These are phyloP conservation scores for Neotoma lepida DNA, from an alignment of 2,113 vertebrate species.

Conservation along the genomic window DNA sequence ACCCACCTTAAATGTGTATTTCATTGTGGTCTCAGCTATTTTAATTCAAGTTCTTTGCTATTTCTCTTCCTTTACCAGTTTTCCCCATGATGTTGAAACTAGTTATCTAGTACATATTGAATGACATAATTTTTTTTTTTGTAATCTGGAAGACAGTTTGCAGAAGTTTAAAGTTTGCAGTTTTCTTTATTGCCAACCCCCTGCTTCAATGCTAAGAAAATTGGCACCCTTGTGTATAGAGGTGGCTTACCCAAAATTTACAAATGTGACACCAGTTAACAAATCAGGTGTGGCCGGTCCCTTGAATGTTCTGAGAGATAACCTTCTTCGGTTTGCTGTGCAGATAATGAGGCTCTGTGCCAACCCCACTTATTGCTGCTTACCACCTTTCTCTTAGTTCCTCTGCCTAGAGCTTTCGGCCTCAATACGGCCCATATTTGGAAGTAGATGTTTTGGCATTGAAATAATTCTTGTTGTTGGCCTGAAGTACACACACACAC, in stretches of 20 bases:
- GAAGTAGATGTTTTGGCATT: neutral
- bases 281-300: neutral
- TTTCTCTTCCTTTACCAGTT: neutral
- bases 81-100: neutral
- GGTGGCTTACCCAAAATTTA: neutral
- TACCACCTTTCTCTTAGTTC: no score
- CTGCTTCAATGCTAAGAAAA: neutral
- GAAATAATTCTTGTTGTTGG: neutral
- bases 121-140: neutral
- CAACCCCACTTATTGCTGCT: rapidly evolving
- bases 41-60: neutral
- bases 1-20: neutral
- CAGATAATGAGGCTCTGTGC: neutral
- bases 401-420: neutral
- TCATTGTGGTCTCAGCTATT: neutral
- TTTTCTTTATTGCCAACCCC: neutral
- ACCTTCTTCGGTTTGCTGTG: neutral
- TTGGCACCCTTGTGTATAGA: neutral
- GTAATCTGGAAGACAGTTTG: neutral
- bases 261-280: neutral
- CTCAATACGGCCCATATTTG: neutral
- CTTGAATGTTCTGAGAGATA: neutral
- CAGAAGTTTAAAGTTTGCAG: neutral
- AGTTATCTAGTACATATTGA: no score
- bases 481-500: neutral